A percentile compares a stretch with the other conserved stretches of the same genome.
phyloP scores from a whole-genome alignment of 1,140 invertebrate species.

The Bombyx mori region ASM3026992v2 NC_085118.1:179501-180000 shows the following conservation, averaged over 20 bases:
- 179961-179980: no score
- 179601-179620: conserved; percentile 44
- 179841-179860: conserved; percentile 14
- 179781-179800: conserved; percentile 36
- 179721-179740: conserved; percentile 20
- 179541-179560: no score
- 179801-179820: conserved; percentile 12
- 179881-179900: no score
- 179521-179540: no score
- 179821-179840: background rate
- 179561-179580: conserved; percentile 7
- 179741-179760: conserved; percentile 29
- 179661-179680: conserved; percentile 48
- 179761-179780: conserved; percentile 28
- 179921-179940: no score
- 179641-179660: conserved; percentile 40
- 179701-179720: conserved; percentile 37
- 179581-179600: conserved; percentile 25
- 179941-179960: no score
- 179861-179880: conserved; percentile 2
- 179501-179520: no score
- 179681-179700: conserved; percentile 33
- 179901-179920: no score
- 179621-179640: conserved; percentile 33
- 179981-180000: no score